Conservation (phyloP, 2,113 vertebrate genomes). For the Emydura subglobosa region DNA sequence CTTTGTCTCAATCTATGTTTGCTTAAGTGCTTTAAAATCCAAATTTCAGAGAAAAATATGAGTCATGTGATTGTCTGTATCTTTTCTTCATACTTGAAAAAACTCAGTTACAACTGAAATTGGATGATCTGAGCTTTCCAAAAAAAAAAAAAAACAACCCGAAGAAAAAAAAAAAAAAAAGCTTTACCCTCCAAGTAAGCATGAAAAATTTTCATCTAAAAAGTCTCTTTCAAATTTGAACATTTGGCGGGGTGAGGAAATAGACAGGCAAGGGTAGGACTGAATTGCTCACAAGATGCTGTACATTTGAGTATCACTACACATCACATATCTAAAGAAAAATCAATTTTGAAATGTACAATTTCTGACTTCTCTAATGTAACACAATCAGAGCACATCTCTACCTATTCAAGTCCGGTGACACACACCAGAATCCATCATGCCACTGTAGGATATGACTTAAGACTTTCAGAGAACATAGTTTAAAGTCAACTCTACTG, state of each 20-base stretch:
- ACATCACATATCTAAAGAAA: background rate
- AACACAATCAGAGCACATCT: slow-evolving; percentile 2
- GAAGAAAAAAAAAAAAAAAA: background rate
- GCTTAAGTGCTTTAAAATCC: background rate
- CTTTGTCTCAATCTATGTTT: background rate
- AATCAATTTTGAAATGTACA: slow-evolving; percentile 33
- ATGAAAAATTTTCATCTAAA: background rate
- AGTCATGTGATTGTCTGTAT: background rate
- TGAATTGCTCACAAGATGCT: background rate
- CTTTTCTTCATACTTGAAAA: background rate
- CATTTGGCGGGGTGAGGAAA: background rate
- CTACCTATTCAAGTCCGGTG: slow-evolving; percentile 21
- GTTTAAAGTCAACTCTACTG: slow-evolving; percentile 7
- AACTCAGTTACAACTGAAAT: background rate
- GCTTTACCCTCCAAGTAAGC: background rate
- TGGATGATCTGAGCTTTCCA: background rate
- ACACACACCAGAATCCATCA: slow-evolving; percentile 23
- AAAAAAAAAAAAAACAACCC: background rate
- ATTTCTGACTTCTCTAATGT: slow-evolving; percentile 37
- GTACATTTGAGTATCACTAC: background rate
- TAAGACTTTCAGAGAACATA: slow-evolving; percentile 39
- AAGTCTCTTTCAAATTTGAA: background rate
- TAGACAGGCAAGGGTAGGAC: accelerated
- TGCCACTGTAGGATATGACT: background rate
- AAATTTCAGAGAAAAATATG: background rate